Evolutionary conservation across 2,113 vertebrate species (phyloP), one percentile per base, ranked within the genome.

Genomic region (Acrocephalus kingi): DNA sequence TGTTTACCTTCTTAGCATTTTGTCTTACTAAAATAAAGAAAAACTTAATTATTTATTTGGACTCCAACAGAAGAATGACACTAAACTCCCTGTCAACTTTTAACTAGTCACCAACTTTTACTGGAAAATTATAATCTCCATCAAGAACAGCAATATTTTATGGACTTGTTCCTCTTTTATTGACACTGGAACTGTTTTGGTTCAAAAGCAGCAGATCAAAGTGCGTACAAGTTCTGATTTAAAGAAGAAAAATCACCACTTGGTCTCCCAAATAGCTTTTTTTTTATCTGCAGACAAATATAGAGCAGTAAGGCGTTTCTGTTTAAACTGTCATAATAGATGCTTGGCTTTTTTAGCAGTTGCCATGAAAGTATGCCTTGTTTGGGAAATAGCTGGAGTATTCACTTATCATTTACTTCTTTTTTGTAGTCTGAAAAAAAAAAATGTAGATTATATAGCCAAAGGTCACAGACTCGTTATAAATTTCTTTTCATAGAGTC

Each of bases 101-200:
- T 72, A 93, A 95, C 88, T 71, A 46, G 14, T 48, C 10, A 19
- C 28, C n/a, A 88, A 2, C 43, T 73, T 96, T 54, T 79, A 62
- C 24, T 48, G 18, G 51, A 93, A 96, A 97, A 67, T 66, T 90
- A 93, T 8, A 49, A 30, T 85, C 49, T 92, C 16, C 30, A 90
- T 86, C 18, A 73, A 88, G 51, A 84, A 84, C 6, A 27, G 81
- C 79, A 89, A 46, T 27, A 54, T 92, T 94, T 94, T 82, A 87
- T 35, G 72, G 59, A 58, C 67, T 46, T 94, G 30, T 45, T 94
- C 28, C 8, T 73, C 30, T 67, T 91, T 31, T 48, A 45, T 74
- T 91, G 87, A 67, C 75, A 73, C 7, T 45, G n/a, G 39, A 73
- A 80, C 24, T 84, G 4, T 76, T 96, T 81, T 59, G 27, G 7